Evolutionary conservation across 1,140 invertebrate species (phyloP).

Genomic region (Dendroctonus ponderosae): DNA sequence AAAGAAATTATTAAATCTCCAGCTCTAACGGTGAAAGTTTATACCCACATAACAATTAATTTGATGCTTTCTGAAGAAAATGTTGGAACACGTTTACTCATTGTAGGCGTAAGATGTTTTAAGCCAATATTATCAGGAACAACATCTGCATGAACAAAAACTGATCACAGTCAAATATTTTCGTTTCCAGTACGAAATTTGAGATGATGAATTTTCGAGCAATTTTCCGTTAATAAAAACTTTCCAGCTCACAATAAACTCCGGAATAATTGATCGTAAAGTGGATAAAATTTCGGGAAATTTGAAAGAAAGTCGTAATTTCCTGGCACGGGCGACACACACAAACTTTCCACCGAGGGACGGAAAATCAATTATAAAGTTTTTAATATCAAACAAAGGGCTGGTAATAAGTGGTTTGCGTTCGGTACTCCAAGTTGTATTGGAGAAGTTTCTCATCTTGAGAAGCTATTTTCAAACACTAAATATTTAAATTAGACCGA

Average conservation of each 20-base stretch:
- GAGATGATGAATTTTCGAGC: slow-evolving; percentile 7
- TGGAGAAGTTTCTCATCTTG: not conserved
- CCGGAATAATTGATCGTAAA: slow-evolving; percentile 25
- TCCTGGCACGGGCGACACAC: slow-evolving; percentile 15
- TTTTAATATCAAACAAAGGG: slow-evolving; percentile 20
- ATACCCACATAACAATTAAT: not conserved
- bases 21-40: not conserved
- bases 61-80: not conserved
- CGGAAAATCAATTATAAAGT: slow-evolving; percentile 28
- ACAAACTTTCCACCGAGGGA: slow-evolving; percentile 21
- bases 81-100: not conserved
- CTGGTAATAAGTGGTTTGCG: not conserved
- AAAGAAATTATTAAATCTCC: too few relatives aligned
- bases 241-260: slow-evolving; percentile 13
- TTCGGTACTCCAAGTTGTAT: not conserved
- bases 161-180: not conserved
- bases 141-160: not conserved
- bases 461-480: too few relatives aligned
- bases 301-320: slow-evolving; percentile 25
- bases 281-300: slow-evolving; percentile 23
- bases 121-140: not conserved
- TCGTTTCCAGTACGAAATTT: not conserved
- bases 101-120: not conserved
- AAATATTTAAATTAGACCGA: too few relatives aligned
- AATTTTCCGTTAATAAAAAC: slow-evolving; percentile 12